A percentile compares a stretch with the other conserved stretches of the same genome.
These are phyloP conservation scores for Montipora sp. DNA, from an alignment of 64 coral and sea anemone genomes.

Conservation along the genomic window DNA sequence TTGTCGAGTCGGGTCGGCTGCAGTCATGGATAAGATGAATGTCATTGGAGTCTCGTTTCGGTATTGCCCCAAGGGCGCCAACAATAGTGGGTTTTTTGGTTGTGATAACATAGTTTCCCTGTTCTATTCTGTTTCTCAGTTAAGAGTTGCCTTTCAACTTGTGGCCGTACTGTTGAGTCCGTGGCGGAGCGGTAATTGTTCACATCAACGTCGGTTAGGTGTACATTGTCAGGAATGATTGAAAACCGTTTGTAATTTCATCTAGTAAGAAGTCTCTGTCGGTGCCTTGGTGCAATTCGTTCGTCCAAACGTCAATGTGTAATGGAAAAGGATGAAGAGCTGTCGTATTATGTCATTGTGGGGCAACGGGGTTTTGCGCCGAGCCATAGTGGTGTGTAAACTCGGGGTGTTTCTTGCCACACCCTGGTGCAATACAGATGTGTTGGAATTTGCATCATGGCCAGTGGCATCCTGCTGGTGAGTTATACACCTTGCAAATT, in stretches of 20 bases:
- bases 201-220: not conserved
- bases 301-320: not conserved
- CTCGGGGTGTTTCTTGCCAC: constrained; percentile 39
- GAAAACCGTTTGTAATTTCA: constrained; percentile 6
- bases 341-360: not conserved
- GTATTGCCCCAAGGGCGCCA: constrained; percentile 11
- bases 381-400: constrained; percentile 9
- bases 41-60: constrained; percentile 6
- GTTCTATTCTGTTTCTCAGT: not conserved
- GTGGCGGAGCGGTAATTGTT: not conserved
- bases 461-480: constrained; percentile 21
- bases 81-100: not conserved
- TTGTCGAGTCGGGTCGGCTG: not conserved
- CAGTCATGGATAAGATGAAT: constrained; percentile 16
- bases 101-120: constrained; percentile 40
- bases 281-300: not conserved
- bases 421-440: constrained; percentile 20
- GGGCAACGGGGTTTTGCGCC: not conserved
- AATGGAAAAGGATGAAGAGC: not conserved
- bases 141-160: not conserved
- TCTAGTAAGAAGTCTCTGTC: not conserved
- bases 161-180: not conserved
- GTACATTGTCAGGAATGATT: not conserved
- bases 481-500: constrained; percentile 49
- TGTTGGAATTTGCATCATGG: constrained; percentile 28